Percentiles rank a stretch among this genome's conserved stretches.
Evolutionary conservation across 2,888 invertebrate species (phyloP).

Genomic region (Orchesellides sinensis): DNA sequence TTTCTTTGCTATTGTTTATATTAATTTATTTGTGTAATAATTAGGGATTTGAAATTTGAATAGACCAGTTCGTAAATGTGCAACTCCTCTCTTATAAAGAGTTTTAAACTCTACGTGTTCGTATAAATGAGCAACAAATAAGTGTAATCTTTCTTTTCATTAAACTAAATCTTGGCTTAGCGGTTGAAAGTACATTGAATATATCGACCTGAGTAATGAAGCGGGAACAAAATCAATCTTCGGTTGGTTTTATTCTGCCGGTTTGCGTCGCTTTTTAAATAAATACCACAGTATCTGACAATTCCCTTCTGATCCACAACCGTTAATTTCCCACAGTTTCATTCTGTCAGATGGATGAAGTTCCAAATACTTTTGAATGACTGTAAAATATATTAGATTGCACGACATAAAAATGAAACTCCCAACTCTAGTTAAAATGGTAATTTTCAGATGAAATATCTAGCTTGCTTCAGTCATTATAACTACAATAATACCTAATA

Average conservation of each 20-base stretch:
- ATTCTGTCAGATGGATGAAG: conserved; percentile 75
- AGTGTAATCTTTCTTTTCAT: background rate
- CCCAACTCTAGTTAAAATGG: too few species aligned
- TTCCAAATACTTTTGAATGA: conserved; percentile 76
- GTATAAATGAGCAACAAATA: background rate
- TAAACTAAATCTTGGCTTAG: too few species aligned
- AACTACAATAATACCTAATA: too few species aligned
- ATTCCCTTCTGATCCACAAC: conserved; percentile 76
- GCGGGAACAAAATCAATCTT: too few species aligned
- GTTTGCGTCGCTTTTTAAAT: conserved; percentile 13
- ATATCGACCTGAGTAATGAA: too few species aligned
- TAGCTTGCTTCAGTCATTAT: too few species aligned
- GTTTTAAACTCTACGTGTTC: too few species aligned
- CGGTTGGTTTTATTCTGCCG: background rate
- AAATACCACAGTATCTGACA: conserved; percentile 73
- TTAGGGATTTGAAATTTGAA: background rate
- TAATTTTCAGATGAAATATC: too few species aligned
- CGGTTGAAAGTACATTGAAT: too few species aligned
- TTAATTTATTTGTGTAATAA: background rate
- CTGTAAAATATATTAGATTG: conserved; percentile 74
- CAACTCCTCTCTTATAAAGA: background rate
- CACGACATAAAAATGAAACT: too few species aligned
- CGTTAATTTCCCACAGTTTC: conserved; percentile 77
- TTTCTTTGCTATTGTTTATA: background rate
- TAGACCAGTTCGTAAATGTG: background rate